Evolutionary conservation across 30 jellyfish, hydroid and myxozoan genomes (phyloP), one percentile per base, ranked within the genome.

Genomic region (Cassiopea xamachana): DNA sequence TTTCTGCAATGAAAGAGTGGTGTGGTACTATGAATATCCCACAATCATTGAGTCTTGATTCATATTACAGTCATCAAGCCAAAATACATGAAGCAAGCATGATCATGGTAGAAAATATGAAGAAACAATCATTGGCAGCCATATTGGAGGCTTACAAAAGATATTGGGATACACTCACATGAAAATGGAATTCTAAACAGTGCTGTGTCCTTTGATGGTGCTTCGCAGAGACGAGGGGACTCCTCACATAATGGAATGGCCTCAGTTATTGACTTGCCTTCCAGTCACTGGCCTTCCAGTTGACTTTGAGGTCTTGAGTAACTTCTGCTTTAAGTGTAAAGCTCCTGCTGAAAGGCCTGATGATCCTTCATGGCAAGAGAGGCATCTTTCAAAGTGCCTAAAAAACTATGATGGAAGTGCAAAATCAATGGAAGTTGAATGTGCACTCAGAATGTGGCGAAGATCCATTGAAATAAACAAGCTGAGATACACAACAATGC

Each of bases 211-310:
- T 87, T 4, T 77, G 90, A 87, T 76, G 94, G 90, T 59, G 46
- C 94, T 9, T 76, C 84, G 94, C 94, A 87, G 48, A 87, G 86
- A 46, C 62, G 94, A 60, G 94, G 94, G 19, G 79, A 76, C 71
- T 55, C 78, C 73, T 89, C 92, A 15, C 92, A 89, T 48, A 69
- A 70, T 81, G 96, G 96, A 13, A 3, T 80, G 73, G 92, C 83
- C 44, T 69, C 81, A 19, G 96, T 89, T n/a, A 89, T 80, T 10
- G 92, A 80, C 16, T 55, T 80, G 75, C 51, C 12, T 27, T 27
- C 39, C 39, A 27, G 39, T 87, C 4, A 88, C 96, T 67, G 96
- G 96, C 15, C 88, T 89, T 77, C 91, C 85, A 27, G 70, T 88
- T 15, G 96, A 88, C 69, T 79, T 19, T 88, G 96, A 79, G 39